Percentiles rank a stretch among this genome's conserved stretches.
phyloP scores from a whole-genome alignment of 2,797 vertebrate genomes.

The Oreortyx pictus region DNA sequence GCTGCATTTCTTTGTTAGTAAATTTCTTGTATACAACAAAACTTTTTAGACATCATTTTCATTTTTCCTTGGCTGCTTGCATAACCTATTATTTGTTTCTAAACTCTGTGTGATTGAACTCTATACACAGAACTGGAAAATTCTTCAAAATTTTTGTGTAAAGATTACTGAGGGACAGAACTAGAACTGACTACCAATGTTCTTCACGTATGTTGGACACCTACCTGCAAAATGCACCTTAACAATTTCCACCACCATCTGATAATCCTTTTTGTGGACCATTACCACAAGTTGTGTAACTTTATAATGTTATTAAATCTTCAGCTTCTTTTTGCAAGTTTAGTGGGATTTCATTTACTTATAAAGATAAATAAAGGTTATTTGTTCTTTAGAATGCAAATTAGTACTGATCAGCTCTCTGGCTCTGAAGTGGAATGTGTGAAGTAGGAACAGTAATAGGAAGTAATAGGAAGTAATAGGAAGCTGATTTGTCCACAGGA shows the following conservation, averaged over 20 bases:
- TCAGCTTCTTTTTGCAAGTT: neutral
- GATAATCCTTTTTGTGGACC: neutral
- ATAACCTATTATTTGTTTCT: neutral
- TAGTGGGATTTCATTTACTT: neutral
- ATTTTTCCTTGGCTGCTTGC: neutral
- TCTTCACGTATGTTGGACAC: neutral
- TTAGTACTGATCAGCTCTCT: slow-evolving; percentile 5
- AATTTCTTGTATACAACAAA: neutral
- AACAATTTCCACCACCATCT: neutral
- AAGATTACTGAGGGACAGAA: neutral
- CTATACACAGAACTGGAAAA: neutral
- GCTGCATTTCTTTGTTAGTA: neutral
- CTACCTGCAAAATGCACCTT: neutral
- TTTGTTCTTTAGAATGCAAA: neutral
- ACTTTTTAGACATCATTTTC: neutral
- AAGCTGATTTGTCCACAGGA: neutral
- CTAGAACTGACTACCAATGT: neutral
- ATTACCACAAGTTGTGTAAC: neutral
- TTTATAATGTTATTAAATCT: neutral
- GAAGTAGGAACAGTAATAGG: slow-evolving; percentile 1
- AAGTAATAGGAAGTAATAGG: too few species aligned
- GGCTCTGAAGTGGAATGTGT: neutral
- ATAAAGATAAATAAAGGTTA: neutral
- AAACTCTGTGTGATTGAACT: neutral
- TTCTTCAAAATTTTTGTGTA: neutral